Evolutionary conservation across 2,113 vertebrate species (phyloP).

Genomic region (Silurus meridionalis): DNA sequence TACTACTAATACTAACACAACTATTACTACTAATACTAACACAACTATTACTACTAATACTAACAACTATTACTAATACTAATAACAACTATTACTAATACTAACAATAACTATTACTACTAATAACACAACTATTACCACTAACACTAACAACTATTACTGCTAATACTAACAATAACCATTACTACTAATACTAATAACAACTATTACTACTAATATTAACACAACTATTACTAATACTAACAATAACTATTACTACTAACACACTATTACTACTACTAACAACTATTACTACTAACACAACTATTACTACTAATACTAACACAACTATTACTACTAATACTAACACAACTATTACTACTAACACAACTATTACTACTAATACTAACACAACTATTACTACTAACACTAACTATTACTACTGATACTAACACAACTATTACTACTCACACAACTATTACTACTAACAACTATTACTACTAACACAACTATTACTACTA

Average conservation of each 20-base stretch:
- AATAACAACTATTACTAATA: no score
- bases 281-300: neutral
- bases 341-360: no score
- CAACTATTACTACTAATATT: neutral
- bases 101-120: neutral
- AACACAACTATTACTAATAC: neutral
- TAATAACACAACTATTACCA: neutral
- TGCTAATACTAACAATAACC: neutral
- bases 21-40: neutral
- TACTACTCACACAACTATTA: no score
- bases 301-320: neutral
- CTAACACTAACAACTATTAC: neutral
- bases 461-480: no score
- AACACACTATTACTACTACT: neutral
- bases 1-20: neutral
- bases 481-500: no score
- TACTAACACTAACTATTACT: no score
- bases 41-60: neutral
- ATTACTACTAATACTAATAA: neutral
- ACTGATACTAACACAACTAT: no score
- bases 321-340: no score
- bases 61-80: no score
- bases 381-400: no score
- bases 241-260: no score
- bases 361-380: no score